Evolutionary conservation across 2,888 invertebrate species (phyloP), one percentile per base, ranked within the genome.

Genomic region (Clanis bilineata): DNA sequence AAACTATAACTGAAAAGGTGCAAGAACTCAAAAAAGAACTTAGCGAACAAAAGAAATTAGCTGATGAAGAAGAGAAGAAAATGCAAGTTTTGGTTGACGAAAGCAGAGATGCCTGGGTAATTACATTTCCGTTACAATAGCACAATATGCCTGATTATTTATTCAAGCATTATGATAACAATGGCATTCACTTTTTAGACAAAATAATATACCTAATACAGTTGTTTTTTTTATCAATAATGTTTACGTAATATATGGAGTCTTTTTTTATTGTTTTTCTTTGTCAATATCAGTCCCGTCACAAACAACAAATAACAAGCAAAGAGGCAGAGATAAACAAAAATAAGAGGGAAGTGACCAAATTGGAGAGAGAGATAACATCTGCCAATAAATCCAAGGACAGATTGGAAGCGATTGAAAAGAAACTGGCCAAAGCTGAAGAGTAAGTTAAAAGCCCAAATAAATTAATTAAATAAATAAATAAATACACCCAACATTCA

Each of bases 301-400:
- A 95, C 39, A 95, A 95, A 74, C 95, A 95, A 76, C 94, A 94
- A 73, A 93, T 95, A 60, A 82, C 89, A 2, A 89, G 94, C 18
- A 95, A 95, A 75, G 93, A 93, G 60, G 83, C 89, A 6, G 94
- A 94, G 70, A 90, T 94, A 21, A 76, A 77, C 21, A 92, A 94
- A 41, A 90, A 92, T 45, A 93, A 94, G 70, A 87, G 87, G 41
- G 94, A 96, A 66, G 85, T 93, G 0, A 79, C 83, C 0, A 92
- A 93, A 67, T 62, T 86, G 38, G 93, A 93, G 63, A 85, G 85
- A 51, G 93, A 95, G 69, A 93, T 96, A 54, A 83, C 82, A 23
- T 93, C 94, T 69, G 93, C 95, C 7, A 93, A 93, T 71, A 86
- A 93, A 39, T 94, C 95, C 0, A 93, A 94, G 66, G 85, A 85